Evolutionary conservation across 2,888 invertebrate genomes (phyloP), one percentile per base, ranked within the genome.

Genomic region (Nezara viridula): DNA sequence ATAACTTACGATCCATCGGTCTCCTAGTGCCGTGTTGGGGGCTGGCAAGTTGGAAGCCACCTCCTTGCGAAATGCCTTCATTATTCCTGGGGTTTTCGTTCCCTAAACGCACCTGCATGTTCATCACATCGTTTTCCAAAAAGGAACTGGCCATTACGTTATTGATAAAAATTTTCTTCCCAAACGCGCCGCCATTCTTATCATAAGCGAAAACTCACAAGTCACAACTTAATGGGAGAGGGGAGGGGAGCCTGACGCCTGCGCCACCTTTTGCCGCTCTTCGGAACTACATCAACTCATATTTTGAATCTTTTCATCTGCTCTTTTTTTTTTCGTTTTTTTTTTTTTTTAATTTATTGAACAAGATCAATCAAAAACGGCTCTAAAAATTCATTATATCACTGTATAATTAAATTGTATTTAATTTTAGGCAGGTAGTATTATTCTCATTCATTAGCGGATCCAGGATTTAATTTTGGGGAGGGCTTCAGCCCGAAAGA

Each of bases 71-170:
- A 27, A 91, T 90, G 93, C 94, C 94, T 93, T 94, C 94, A 93
- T 94, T 93, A 92, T 94, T 95, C 93, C 93, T 93, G 93, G 94
- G 95, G 93, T 95, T 95, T 94, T 94, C 95, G 93, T 95, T 95
- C 93, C 95, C 95, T 92, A 98, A 94, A 92, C 96, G 95, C 93
- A 96, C 96, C 93, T 98, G 95, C 93, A 98, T 94, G 92, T 95
- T 96, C 94, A 96, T 95, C 92, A 98, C 95, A 94, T 96, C 97
- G 90, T 90, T 91, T 90, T 91, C 91, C 19, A 91, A 88, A 85
- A 90, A 89, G 24, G 91, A 91, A 89, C 90, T 91, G 88, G 91
- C 91, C 91, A 91, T 91, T 90, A 88, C 89, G 89, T 89, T 55
- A 50, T 89, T 47, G 89, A 89, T 86, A 89, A 89, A 89, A 86